Evolutionary conservation across 1,140 invertebrate genomes (phyloP).

Genomic region (Mactra quadrangularis): DNA sequence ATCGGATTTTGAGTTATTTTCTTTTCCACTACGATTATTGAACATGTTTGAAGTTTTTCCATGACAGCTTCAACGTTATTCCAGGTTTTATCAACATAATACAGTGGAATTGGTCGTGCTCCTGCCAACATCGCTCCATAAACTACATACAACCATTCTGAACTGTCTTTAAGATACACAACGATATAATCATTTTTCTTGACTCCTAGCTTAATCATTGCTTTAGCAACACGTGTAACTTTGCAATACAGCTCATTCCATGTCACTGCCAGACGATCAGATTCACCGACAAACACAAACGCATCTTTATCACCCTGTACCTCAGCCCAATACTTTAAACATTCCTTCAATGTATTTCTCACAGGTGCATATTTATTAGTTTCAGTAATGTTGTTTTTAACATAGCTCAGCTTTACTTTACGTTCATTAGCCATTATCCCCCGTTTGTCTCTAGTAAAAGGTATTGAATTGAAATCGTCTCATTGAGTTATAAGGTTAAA

Average conservation of each 20-base stretch:
- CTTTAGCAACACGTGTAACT: background rate
- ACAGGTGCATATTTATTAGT: too few relatives aligned
- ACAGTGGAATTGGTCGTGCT: background rate
- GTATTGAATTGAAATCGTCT: background rate
- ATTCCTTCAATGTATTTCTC: background rate
- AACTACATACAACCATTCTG: slow-evolving; percentile 18
- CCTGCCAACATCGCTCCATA: slow-evolving; percentile 27
- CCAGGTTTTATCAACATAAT: slow-evolving; percentile 2
- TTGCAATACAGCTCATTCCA: slow-evolving; percentile 16
- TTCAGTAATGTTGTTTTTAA: background rate
- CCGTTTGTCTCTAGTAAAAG: background rate
- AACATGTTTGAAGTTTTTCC: slow-evolving; percentile 6
- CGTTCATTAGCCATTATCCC: background rate
- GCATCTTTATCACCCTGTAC: slow-evolving; percentile 6
- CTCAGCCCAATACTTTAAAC: background rate
- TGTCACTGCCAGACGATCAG: background rate
- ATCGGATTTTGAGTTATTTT: slow-evolving; percentile 6
- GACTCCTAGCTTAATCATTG: slow-evolving; percentile 26
- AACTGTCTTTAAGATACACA: slow-evolving; percentile 4
- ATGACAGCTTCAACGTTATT: slow-evolving; percentile 10
- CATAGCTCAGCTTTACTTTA: background rate
- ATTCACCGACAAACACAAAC: slow-evolving; percentile 8
- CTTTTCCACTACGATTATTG: background rate
- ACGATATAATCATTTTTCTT: slow-evolving; percentile 10
- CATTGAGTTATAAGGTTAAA: too few relatives aligned